Evolutionary conservation across 30 jellyfish, hydroid and myxozoan genomes (phyloP).

Genomic region (Aurelia sp.): DNA sequence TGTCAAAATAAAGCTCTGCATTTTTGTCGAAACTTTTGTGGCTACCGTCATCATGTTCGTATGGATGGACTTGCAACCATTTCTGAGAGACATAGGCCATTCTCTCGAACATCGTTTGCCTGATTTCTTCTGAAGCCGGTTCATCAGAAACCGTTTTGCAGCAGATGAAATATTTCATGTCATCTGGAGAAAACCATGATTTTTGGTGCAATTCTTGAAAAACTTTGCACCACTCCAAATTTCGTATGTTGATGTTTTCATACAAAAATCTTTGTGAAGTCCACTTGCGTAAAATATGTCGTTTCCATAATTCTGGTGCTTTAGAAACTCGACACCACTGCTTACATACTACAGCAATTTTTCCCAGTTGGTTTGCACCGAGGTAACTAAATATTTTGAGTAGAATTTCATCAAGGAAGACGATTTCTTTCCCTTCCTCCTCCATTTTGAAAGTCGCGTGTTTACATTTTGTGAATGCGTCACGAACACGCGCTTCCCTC

Average conservation of each 20-base stretch:
- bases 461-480: conserved; percentile 27
- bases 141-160: conserved; percentile 94
- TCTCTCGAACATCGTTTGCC: conserved; percentile 82
- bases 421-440: conserved; percentile 19
- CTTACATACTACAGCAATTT: conserved; percentile 74
- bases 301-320: conserved; percentile 85
- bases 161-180: conserved; percentile 94
- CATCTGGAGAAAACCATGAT: conserved; percentile 95
- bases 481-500: conserved; percentile 62
- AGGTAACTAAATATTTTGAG: conserved; percentile 53
- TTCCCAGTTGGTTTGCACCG: conserved; percentile 47
- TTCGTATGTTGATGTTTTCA: conserved; percentile 52
- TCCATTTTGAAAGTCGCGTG: conserved; percentile 28
- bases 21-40: conserved; percentile 73
- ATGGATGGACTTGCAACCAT: conserved; percentile 92
- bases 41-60: conserved; percentile 80
- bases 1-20: conserved; percentile 88
- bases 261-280: conserved; percentile 95
- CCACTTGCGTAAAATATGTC: conserved; percentile 81
- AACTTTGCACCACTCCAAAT: conserved; percentile 79
- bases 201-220: conserved; percentile 77
- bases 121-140: conserved; percentile 56
- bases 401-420: conserved; percentile 81
- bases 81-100: conserved; percentile 79
- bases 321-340: conserved; percentile 87